These are phyloP conservation scores for Meteorus colon DNA, from an alignment of 2,888 invertebrate species.

Conservation along the genomic window DNA sequence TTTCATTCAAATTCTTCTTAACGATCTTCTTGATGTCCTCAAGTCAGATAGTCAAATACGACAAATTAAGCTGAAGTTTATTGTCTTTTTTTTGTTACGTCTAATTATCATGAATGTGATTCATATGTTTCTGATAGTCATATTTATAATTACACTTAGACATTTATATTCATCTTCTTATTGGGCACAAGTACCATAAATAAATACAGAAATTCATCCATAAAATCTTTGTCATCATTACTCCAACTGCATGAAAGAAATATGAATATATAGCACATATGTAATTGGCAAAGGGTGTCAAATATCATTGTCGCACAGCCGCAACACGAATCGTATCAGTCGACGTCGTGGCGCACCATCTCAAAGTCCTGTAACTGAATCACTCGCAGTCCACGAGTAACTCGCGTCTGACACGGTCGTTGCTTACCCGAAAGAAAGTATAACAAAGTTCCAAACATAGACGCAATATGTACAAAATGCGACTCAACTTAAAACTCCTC, in stretches of 20 bases:
- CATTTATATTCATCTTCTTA: not conserved
- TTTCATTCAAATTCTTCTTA: too few relatives aligned
- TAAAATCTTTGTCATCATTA: not conserved
- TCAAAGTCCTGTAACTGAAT: constrained; percentile 41
- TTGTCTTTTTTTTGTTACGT: too few relatives aligned
- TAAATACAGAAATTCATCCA: not conserved
- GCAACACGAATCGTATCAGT: constrained; percentile 30
- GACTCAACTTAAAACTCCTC: too few relatives aligned
- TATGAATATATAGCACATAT: not conserved
- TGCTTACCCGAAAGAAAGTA: not conserved
- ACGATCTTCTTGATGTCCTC: too few relatives aligned
- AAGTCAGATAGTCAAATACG: too few relatives aligned
- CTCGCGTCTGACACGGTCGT: constrained; percentile 64
- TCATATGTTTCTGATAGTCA: not conserved
- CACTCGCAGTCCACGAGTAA: constrained; percentile 62
- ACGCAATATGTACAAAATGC: too few relatives aligned
- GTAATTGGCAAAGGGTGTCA: constrained; percentile 14
- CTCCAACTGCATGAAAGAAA: not conserved
- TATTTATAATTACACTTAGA: not conserved
- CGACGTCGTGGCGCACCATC: constrained; percentile 50
- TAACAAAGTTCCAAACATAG: not conserved
- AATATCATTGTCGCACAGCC: constrained; percentile 35
- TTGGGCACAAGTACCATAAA: not conserved
- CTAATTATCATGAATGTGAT: not conserved
- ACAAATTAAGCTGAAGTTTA: too few relatives aligned